These are phyloP conservation scores for Campylomormyrus tamandua DNA, from an alignment of 2,113 vertebrate species.

Conservation along the genomic window DNA sequence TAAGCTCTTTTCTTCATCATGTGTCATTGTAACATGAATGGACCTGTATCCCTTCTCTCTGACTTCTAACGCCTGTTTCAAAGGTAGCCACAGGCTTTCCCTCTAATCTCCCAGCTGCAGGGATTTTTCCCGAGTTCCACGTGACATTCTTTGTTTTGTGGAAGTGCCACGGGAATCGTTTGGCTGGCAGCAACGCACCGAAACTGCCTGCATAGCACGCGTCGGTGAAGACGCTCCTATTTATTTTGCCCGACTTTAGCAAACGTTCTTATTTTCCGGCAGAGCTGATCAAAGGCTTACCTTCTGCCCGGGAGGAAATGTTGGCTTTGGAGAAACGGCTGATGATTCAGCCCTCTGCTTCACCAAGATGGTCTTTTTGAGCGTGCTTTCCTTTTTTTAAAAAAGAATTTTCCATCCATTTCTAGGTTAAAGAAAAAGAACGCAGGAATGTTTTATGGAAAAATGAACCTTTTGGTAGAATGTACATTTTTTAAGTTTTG, in stretches of 20 bases:
- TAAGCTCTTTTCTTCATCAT: background rate
- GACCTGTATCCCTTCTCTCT: background rate
- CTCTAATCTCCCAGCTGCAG: slow-evolving; percentile 2
- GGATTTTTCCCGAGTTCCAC: background rate
- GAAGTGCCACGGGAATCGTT: slow-evolving; percentile 8
- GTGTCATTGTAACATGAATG: background rate
- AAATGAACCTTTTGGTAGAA: background rate
- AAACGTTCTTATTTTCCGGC: slow-evolving; percentile 16
- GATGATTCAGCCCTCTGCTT: background rate
- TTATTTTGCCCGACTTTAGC: slow-evolving; percentile 22
- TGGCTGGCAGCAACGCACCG: background rate
- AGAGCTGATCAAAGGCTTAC: slow-evolving; percentile 21
- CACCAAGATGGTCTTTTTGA: background rate
- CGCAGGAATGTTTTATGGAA: background rate
- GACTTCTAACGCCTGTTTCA: background rate
- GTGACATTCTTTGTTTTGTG: slow-evolving; percentile 7
- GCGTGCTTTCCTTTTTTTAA: background rate
- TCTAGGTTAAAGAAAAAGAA: background rate
- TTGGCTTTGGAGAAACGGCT: background rate
- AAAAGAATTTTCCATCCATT: background rate
- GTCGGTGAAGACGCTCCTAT: background rate
- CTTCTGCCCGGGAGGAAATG: background rate
- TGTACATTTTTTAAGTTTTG: background rate
- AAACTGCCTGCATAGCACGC: slow-evolving; percentile 5
- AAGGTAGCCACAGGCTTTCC: background rate